phyloP scores from a whole-genome alignment of 2,888 invertebrate genomes.

The Trichopria drosophilae region DNA sequence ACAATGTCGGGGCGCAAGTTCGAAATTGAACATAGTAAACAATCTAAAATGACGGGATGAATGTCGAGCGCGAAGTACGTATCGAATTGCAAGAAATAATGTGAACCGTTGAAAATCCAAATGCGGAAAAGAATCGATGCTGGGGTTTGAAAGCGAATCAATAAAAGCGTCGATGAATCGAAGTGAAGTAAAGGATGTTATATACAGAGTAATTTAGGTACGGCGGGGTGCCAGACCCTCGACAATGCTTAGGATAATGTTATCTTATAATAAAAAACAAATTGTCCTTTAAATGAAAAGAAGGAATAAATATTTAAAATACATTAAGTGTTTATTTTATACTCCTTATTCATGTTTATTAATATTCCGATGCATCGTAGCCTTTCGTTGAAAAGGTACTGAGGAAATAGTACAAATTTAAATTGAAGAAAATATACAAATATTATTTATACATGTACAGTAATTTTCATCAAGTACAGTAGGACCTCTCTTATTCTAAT shows the following conservation, averaged over 20 bases:
- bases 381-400: too few species aligned
- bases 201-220: conserved; percentile 58
- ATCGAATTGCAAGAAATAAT: neutral
- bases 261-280: conserved; percentile 58
- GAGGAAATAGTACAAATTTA: too few species aligned
- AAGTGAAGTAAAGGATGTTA: conserved; percentile 55
- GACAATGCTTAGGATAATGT: conserved; percentile 59
- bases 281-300: conserved; percentile 56
- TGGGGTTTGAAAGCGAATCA: conserved; percentile 49
- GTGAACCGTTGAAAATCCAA: neutral
- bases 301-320: conserved; percentile 60
- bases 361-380: too few species aligned
- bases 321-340: conserved; percentile 39
- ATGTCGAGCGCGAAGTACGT: conserved; percentile 21
- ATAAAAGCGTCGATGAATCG: conserved; percentile 49
- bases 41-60: conserved; percentile 15
- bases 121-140: conserved; percentile 28
- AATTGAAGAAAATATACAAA: too few species aligned
- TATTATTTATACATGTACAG: too few species aligned
- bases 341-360: conserved; percentile 5
- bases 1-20: too few species aligned
- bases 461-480: too few species aligned
- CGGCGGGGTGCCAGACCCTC: conserved; percentile 51
- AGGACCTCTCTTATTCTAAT: too few species aligned
- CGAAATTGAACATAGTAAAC: conserved; percentile 14